A percentile compares a stretch with the other conserved stretches of the same genome.
These are phyloP conservation scores for Tapirus indicus DNA, from an alignment of 2,797 vertebrate species.

Conservation along the genomic window DNA sequence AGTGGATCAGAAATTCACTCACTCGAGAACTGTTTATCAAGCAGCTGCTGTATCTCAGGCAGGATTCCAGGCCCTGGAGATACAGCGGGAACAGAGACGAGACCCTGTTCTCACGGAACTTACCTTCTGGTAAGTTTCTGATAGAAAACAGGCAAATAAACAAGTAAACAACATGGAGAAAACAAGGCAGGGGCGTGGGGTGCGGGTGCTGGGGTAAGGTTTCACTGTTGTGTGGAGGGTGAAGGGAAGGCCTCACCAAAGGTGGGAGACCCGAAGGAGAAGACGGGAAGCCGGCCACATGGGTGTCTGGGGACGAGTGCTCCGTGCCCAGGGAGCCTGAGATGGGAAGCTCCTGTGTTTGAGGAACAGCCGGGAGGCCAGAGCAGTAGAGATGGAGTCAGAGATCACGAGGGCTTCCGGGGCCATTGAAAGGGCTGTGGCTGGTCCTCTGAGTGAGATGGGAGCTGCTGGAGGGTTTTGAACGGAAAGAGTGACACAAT, in stretches of 20 bases:
- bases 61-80: neutral
- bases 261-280: neutral
- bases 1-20: neutral
- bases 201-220: too few relatives aligned
- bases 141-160: neutral
- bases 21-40: neutral
- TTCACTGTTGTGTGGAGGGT: neutral
- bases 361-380: neutral
- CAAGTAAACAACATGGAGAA: neutral
- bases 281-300: neutral
- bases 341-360: neutral
- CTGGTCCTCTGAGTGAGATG: neutral
- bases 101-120: neutral
- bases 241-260: neutral
- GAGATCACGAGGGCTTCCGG: neutral
- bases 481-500: neutral
- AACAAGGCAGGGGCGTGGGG: fast-evolving
- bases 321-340: neutral
- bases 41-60: neutral
- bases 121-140: neutral
- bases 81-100: neutral
- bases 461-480: neutral
- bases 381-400: neutral
- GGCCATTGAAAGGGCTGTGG: neutral
- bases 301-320: neutral